These are phyloP conservation scores for Chloroclysta siterata DNA, from an alignment of 2,888 invertebrate species.

Conservation along the genomic window DNA sequence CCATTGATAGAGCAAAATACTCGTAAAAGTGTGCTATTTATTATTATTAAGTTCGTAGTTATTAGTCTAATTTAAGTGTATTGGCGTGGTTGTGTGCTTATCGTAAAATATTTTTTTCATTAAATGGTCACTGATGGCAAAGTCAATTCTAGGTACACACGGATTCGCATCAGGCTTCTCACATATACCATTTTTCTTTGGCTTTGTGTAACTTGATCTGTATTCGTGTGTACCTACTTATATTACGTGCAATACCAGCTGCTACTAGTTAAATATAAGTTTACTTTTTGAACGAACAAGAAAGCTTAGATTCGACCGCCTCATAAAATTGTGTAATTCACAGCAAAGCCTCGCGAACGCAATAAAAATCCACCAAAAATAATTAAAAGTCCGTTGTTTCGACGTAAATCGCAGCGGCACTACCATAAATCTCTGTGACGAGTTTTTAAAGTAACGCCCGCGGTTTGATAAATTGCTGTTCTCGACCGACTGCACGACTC, in stretches of 20 bases:
- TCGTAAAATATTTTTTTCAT: neutral
- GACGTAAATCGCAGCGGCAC: constrained; percentile 42
- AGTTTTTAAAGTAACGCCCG: constrained; percentile 54
- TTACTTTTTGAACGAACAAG: too few relatives aligned
- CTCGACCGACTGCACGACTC: constrained; percentile 18
- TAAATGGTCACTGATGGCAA: too few relatives aligned
- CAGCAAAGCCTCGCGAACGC: too few relatives aligned
- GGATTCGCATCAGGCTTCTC: too few relatives aligned
- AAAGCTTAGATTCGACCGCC: too few relatives aligned
- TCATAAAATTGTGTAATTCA: too few relatives aligned
- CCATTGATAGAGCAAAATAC: constrained; percentile 8
- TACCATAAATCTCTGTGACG: constrained; percentile 58
- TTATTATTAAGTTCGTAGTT: neutral
- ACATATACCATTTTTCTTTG: too few relatives aligned
- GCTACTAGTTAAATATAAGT: too few relatives aligned
- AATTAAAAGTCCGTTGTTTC: constrained; percentile 47
- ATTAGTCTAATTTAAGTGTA: neutral
- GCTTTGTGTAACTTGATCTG: too few relatives aligned
- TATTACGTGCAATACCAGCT: neutral
- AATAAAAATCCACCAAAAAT: constrained; percentile 36
- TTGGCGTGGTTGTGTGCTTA: neutral
- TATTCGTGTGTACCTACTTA: neutral
- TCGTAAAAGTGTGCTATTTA: neutral
- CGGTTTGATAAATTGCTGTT: constrained; percentile 53
- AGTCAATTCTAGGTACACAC: too few relatives aligned